Percentiles rank a stretch among this genome's conserved stretches.
Conservation (phyloP, 2,113 vertebrate species). For the Procapra przewalskii region DNA sequence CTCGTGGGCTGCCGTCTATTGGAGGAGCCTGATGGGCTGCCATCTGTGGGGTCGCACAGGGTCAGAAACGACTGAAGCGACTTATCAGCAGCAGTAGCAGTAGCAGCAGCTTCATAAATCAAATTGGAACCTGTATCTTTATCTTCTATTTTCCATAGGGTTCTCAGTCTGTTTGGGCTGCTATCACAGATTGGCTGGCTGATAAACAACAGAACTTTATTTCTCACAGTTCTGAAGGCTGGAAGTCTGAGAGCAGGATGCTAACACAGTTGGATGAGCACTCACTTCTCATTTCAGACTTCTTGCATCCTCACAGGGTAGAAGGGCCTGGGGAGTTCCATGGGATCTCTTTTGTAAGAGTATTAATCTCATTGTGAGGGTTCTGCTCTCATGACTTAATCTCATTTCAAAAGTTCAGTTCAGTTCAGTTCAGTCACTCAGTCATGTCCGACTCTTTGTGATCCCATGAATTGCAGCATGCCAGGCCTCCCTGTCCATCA, state of each 20-base stretch:
- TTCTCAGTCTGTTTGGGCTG: background rate
- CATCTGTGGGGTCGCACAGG: background rate
- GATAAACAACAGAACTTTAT: background rate
- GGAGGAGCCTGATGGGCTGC: background rate
- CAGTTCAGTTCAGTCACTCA: too few relatives aligned
- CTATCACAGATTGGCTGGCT: background rate
- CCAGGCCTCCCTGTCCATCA: too few relatives aligned
- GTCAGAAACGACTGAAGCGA: fast-evolving
- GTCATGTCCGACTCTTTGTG: too few relatives aligned
- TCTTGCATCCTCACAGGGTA: background rate
- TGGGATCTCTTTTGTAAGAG: background rate
- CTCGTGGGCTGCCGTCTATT: background rate
- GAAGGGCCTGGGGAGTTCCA: background rate
- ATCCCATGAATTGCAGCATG: too few relatives aligned
- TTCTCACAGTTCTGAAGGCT: background rate
- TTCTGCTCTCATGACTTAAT: background rate
- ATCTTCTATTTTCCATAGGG: background rate
- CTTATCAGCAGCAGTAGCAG: background rate
- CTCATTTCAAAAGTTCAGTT: background rate
- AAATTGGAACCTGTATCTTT: background rate
- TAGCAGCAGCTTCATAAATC: background rate
- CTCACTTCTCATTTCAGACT: background rate
- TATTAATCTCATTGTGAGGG: background rate
- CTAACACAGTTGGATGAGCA: background rate
- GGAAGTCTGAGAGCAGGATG: background rate